Evolutionary conservation across 2,797 vertebrate genomes (phyloP).

Genomic region (Notamacropus eugenii): DNA sequence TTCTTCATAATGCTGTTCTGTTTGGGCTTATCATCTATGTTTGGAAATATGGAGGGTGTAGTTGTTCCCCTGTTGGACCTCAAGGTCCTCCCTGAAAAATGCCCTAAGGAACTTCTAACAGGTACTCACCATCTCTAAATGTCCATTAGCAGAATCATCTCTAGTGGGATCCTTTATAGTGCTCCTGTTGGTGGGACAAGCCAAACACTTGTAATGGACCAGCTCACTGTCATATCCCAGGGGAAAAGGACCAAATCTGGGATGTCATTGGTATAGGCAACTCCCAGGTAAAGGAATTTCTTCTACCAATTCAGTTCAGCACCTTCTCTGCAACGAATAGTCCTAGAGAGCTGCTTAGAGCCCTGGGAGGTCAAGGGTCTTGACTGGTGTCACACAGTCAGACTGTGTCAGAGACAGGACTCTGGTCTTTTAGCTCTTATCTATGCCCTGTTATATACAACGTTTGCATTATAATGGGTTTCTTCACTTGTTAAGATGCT

Average conservation of each 20-base stretch:
- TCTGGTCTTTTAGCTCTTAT: neutral
- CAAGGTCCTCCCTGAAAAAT: constrained; percentile 86
- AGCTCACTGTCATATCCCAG: neutral
- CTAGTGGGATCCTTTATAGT: neutral
- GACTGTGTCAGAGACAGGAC: neutral
- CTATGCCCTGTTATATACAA: neutral
- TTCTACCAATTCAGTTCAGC: neutral
- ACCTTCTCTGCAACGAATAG: neutral
- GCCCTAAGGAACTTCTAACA: constrained; percentile 91
- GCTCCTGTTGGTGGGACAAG: neutral
- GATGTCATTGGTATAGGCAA: neutral
- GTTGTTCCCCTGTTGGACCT: constrained; percentile 92
- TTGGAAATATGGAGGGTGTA: constrained; percentile 94
- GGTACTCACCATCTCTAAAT: constrained; percentile 81
- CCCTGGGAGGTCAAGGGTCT: neutral
- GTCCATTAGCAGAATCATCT: neutral
- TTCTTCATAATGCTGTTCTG: constrained; percentile 98
- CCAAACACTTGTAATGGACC: neutral
- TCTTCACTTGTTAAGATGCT: neutral
- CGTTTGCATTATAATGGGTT: neutral
- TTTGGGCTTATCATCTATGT: constrained; percentile 95
- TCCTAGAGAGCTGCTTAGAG: neutral
- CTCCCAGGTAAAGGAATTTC: neutral
- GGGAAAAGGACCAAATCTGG: neutral
- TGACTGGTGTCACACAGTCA: neutral